phyloP scores from a whole-genome alignment of 2,888 invertebrate species.

The Caenorhabditis sinica region DNA sequence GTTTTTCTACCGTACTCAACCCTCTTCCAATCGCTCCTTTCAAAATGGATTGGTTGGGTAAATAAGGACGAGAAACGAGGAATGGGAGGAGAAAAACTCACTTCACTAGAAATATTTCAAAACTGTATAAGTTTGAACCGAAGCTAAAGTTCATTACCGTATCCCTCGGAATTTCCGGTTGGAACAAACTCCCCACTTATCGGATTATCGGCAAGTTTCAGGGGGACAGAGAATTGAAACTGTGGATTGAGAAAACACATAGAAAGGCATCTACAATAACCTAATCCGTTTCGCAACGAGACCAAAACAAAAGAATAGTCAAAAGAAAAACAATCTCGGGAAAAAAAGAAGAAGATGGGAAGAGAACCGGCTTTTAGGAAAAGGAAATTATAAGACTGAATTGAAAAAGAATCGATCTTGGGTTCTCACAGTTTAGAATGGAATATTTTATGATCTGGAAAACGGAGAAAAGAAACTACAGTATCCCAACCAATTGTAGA shows the following conservation, averaged over 20 bases:
- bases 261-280: constrained; percentile 36
- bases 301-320: constrained; percentile 12
- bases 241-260: background rate
- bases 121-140: background rate
- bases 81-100: constrained; percentile 10
- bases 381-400: constrained; percentile 1
- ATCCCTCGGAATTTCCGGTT: constrained; percentile 4
- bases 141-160: background rate
- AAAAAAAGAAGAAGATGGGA: constrained; percentile 1
- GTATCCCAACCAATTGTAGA: background rate
- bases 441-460: background rate
- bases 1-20: constrained; percentile 41
- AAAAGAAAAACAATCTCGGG: constrained; percentile 32
- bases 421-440: background rate
- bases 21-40: constrained; percentile 32
- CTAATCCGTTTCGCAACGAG: constrained; percentile 27
- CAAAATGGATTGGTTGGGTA: constrained; percentile 50
- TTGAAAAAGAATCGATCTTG: background rate
- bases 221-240: constrained; percentile 16
- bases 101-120: constrained; percentile 15
- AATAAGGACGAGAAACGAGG: constrained; percentile 17
- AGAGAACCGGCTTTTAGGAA: constrained; percentile 36
- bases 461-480: constrained; percentile 9
- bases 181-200: background rate
- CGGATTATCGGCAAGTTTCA: constrained; percentile 27